Base-by-base conservation (phyloP, 2,113 vertebrate species). In the Lethenteron camtschaticum region DNA sequence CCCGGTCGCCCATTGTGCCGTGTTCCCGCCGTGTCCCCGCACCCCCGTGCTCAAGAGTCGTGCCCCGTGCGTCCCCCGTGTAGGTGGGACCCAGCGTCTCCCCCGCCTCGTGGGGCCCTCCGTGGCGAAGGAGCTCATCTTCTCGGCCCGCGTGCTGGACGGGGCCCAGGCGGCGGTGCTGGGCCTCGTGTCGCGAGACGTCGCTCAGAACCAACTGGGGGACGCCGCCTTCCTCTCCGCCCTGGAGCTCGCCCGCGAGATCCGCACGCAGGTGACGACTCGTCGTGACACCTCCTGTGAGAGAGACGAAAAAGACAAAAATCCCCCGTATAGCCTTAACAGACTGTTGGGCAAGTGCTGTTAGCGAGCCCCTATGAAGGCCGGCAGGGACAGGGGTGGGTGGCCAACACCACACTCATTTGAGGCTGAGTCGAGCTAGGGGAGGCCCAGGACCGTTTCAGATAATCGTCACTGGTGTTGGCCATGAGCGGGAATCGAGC, bases 91-190 rank as follows among this genome's bases (percentile, higher is more conserved):
- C 0, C 94, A 99, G 77, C 84, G 92, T 66, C 82, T 99, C 9
- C 87, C 94, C 10, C 81, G 94, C 18, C 79, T 77, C 56, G 85
- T 99, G 4, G 82, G 89, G 10, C 81, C 87, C 69, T 84, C 92
- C 58, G 71, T 86, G 56, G 94, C 94, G 57, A 99, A 99, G 78
- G 91, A 96, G 72, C 85, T 99, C 3, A 96, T 99, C 73, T 99
- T 96, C 74, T 85, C 92, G 4, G 90, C 85, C 0, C 83, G 88
- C 8, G 77, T 82, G 69, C 75, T 99, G 9, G 88, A 90, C 58
- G 94, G 94, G 9, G 74, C 78, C 0, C 87, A 95, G 77, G 94
- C 94, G 9, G 81, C 78, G 73, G 80, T 79, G 1, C 76, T 96
- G 69, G 86, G 90, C 20, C 81, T 99, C 55, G 82, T 94, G 70